These are phyloP conservation scores for Microctonus brassicae DNA, from an alignment of 2,888 invertebrate genomes.

Conservation along the genomic window DNA sequence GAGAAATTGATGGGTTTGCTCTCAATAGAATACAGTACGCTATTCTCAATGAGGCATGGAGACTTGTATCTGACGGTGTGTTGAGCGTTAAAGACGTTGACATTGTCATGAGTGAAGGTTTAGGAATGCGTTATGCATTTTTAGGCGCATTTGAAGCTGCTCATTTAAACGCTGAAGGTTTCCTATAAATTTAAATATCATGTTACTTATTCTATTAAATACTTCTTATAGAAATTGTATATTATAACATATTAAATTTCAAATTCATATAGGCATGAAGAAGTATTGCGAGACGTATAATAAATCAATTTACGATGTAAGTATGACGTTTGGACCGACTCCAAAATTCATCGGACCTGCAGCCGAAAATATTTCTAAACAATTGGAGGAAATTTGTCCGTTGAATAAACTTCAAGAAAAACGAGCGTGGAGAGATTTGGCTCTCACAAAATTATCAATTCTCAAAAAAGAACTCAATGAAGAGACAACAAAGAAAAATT, in stretches of 20 bases:
- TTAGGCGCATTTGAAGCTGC: constrained; percentile 94
- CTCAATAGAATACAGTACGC: constrained; percentile 96
- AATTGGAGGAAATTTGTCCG: constrained; percentile 82
- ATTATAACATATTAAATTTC: constrained; percentile 2
- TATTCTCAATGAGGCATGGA: constrained; percentile 92
- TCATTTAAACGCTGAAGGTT: constrained; percentile 93
- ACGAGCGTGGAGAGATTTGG: constrained; percentile 86
- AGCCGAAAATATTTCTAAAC: constrained; percentile 78
- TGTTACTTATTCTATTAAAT: neutral
- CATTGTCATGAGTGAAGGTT: constrained; percentile 92
- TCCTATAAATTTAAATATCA: neutral
- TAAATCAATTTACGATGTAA: constrained; percentile 75
- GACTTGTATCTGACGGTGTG: constrained; percentile 87
- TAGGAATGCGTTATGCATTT: constrained; percentile 96
- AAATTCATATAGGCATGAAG: constrained; percentile 70
- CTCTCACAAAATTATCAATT: constrained; percentile 83
- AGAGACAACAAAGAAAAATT: constrained; percentile 28
- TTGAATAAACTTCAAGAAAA: constrained; percentile 80
- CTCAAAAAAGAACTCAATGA: constrained; percentile 81
- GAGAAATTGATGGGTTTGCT: constrained; percentile 93
- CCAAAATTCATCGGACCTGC: constrained; percentile 81
- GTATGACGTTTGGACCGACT: constrained; percentile 81
- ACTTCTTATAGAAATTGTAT: neutral
- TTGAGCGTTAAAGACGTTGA: constrained; percentile 90
- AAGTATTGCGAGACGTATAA: constrained; percentile 76